Evolutionary conservation across 2,888 invertebrate genomes (phyloP), one percentile per base, ranked within the genome.

Genomic region (Chouioia cunea): DNA sequence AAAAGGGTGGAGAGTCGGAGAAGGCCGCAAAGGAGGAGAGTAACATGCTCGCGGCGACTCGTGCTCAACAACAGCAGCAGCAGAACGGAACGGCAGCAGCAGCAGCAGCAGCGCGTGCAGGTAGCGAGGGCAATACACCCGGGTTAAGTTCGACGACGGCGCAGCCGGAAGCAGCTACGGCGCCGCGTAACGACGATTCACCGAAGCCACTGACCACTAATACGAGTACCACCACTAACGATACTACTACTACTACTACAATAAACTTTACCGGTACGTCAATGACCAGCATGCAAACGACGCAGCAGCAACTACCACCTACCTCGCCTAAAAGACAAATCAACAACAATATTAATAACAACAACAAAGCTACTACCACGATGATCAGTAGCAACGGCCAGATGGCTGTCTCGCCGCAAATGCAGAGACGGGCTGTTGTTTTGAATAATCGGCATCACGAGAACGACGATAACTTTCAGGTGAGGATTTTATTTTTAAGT

Each of bases 11-110:
- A 14, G 50, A n/a, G 2, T 44, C 20, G 18, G 23, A 27, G 53
- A 62, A 56, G 20, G 66, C 71, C n/a, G 62, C 65, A 4, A 66
- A 66, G 53, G 66, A 71, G 58, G 50, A 22, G 65, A 66, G 23
- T 63, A 68, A 68, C 65, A 83, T 83, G 83, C 81, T 83, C 76
- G 79, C 78, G 23, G 78, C n/a, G n/a, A n/a, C 81, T 69, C 78
- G 78, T 23, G 79, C 78, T 73, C 80, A 79, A 66, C 76, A 74
- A 53, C 78, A 78, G 72, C 54, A 53, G 44, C 56, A 20, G 18
- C 62, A 74, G 15, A n/a, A 44, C 22, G 14, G 16, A 50, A 3
- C 47, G 43, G 22, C 48, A 64, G 14, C 50, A 36, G 54, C 47
- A 54, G 53, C 62, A 46, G 46, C 53, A 27, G 23, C 44, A 52